Evolutionary conservation across 2,797 vertebrate species (phyloP), one percentile per base, ranked within the genome.

Genomic region (Tapera naevia): DNA sequence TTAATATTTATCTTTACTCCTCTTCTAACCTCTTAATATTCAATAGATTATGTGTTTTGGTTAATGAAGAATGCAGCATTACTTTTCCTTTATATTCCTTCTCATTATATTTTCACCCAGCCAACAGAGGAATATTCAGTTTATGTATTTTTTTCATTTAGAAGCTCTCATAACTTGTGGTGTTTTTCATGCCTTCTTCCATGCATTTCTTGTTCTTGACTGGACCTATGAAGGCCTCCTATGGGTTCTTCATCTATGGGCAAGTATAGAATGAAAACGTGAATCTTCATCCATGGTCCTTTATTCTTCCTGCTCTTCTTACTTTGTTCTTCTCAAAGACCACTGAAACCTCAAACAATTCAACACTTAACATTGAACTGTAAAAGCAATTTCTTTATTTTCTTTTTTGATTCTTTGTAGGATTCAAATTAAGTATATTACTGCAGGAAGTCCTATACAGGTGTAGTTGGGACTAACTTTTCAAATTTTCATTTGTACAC

Each of bases 1-100:
- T 94, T 87, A 18, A 45, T 71, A 74, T 81, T 94, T 74, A 81
- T 24, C 79, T 82, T 93, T 74, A 89, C 33, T 80, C 79, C 56
- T 86, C 19, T 80, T 93, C 66, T 93, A 88, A 73, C 23, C 21
- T 78, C 74, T 61, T 80, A 90, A 72, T 73, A 91, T 45, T 86
- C 87, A 94, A 78, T 64, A 93, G 71, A 67, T 80, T 71, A 50
- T 82, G 56, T 80, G 62, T 41, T 78, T 95, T 74, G 60, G 53
- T 79, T 87, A 93, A 51, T 64, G 25, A 74, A 82, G 37, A 92
- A 81, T 21, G 45, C 54, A 91, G 71, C 72, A 58, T 84, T 73
- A 72, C 24, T 82, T 86, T 73, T 80, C 61, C 61, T 54, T 73
- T 43, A 19, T 53, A 75, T 39, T 79, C 41, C 61, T 84, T 65